phyloP scores from a whole-genome alignment of 2,888 invertebrate genomes.

The Drosophila prolongata region DNA sequence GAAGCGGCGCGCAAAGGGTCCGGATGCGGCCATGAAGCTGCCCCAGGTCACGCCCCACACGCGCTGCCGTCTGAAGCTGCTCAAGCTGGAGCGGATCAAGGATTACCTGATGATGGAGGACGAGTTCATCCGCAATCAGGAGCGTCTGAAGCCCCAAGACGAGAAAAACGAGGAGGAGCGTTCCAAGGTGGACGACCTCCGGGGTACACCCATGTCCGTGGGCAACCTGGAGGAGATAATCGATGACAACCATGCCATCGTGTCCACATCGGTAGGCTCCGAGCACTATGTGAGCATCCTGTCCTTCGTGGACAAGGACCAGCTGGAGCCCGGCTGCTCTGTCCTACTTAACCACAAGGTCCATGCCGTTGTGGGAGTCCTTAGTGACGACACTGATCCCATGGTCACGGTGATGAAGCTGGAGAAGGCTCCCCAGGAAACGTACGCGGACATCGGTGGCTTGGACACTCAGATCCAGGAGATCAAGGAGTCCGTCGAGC shows the following conservation, averaged over 20 bases:
- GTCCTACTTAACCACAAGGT: constrained; percentile 99
- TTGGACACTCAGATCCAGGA: constrained; percentile 98
- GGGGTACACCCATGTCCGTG: constrained; percentile 99
- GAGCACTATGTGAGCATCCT: constrained; percentile 99
- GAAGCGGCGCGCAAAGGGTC: constrained; percentile 97
- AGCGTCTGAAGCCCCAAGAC: constrained; percentile 98
- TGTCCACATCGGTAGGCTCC: constrained; percentile 99
- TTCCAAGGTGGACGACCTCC: constrained; percentile 98
- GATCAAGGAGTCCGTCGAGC: constrained; percentile 98
- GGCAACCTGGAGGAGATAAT: constrained; percentile 99
- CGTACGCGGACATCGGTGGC: constrained; percentile 99
- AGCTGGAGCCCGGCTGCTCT: constrained; percentile 99
- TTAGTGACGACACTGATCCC: constrained; percentile 99
- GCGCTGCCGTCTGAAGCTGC: constrained; percentile 95
- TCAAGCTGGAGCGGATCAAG: constrained; percentile 98
- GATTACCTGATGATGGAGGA: constrained; percentile 99
- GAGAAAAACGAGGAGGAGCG: constrained; percentile 99
- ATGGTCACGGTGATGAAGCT: constrained; percentile 99
- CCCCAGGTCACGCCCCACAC: constrained; percentile 99
- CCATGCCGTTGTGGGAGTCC: constrained; percentile 99
- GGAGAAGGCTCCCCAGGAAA: constrained; percentile 99
- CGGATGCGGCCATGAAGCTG: constrained; percentile 98
- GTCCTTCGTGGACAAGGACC: constrained; percentile 99
- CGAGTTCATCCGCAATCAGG: constrained; percentile 99
- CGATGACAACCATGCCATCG: constrained; percentile 99